phyloP scores from a whole-genome alignment of 2,888 invertebrate genomes.

The Portevinia maculata region DNA sequence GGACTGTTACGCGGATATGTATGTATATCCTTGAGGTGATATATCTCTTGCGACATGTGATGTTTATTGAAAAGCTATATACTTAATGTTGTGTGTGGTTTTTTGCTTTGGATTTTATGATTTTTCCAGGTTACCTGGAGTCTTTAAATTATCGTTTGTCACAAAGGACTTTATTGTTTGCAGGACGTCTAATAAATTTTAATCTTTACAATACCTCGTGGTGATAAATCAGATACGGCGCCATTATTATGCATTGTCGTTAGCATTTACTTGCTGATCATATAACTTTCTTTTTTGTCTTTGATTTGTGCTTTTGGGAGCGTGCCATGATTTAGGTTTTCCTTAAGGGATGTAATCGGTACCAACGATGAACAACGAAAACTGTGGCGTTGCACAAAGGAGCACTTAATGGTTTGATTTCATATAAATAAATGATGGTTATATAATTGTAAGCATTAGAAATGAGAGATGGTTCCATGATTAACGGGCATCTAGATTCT shows the following conservation, averaged over 20 bases:
- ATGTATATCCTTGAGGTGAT: conserved; percentile 52
- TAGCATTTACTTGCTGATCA: conserved; percentile 64
- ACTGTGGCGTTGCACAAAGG: conserved; percentile 30
- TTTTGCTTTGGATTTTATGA: conserved; percentile 70
- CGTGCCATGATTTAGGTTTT: conserved; percentile 49
- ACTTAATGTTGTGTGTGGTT: conserved; percentile 37
- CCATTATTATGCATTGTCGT: conserved; percentile 68
- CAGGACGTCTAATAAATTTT: conserved; percentile 59
- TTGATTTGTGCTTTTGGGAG: neutral
- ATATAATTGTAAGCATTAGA: conserved; percentile 62
- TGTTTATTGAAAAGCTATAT: conserved; percentile 69
- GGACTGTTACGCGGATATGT: conserved; percentile 2
- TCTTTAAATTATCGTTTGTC: conserved; percentile 12
- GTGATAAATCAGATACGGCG: conserved; percentile 69
- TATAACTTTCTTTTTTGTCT: conserved; percentile 15
- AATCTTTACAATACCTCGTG: conserved; percentile 57
- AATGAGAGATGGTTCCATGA: conserved; percentile 44
- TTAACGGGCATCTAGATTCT: conserved; percentile 39
- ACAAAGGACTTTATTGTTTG: conserved; percentile 25
- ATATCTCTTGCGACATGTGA: conserved; percentile 57
- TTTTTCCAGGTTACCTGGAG: conserved; percentile 55
- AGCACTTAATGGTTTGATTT: conserved; percentile 57
- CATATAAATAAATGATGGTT: conserved; percentile 67
- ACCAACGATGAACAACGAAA: conserved; percentile 34
- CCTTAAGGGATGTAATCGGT: conserved; percentile 59